Conservation (phyloP, 2,113 vertebrate genomes). For the Hemibagrus wyckioides region DNA sequence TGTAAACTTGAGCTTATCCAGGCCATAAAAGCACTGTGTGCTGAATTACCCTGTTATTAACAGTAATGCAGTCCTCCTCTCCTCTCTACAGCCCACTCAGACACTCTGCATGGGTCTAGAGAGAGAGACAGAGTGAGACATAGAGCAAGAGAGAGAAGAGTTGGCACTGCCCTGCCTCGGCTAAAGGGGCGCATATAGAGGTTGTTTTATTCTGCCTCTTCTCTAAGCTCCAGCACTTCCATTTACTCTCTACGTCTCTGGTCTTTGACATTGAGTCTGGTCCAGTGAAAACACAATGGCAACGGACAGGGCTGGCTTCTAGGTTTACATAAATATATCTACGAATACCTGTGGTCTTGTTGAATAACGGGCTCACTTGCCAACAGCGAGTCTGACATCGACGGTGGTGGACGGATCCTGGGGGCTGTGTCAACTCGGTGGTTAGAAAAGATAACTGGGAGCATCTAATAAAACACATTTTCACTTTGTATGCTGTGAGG, state of each 20-base stretch:
- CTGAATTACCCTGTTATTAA: slow-evolving; percentile 71
- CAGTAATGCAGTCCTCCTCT: slow-evolving; percentile 54
- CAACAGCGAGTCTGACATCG: slow-evolving; percentile 65
- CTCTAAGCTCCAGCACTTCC: slow-evolving; percentile 59
- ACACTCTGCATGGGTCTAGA: slow-evolving; percentile 74
- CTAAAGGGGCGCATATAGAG: slow-evolving; percentile 60
- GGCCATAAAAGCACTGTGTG: slow-evolving; percentile 68
- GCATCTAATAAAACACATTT: slow-evolving; percentile 60
- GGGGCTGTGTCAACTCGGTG: slow-evolving; percentile 61
- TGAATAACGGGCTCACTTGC: slow-evolving; percentile 60
- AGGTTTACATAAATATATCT: slow-evolving; percentile 72
- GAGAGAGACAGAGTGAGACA: slow-evolving; percentile 48
- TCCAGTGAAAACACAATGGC: slow-evolving; percentile 69
- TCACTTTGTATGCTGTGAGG: neutral
- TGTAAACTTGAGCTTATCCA: slow-evolving; percentile 63
- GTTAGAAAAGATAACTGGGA: slow-evolving; percentile 45
- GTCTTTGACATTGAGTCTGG: slow-evolving; percentile 34
- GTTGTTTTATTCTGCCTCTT: slow-evolving; percentile 70
- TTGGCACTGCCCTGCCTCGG: slow-evolving; percentile 63
- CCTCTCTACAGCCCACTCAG: slow-evolving; percentile 63
- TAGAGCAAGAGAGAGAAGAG: slow-evolving; percentile 54
- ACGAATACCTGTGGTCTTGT: slow-evolving; percentile 68
- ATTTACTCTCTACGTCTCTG: slow-evolving; percentile 64
- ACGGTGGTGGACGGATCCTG: slow-evolving; percentile 53
- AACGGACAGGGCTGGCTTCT: slow-evolving; percentile 65